Evolutionary conservation across 2,888 invertebrate species (phyloP).

Genomic region (Melanchra persicariae): DNA sequence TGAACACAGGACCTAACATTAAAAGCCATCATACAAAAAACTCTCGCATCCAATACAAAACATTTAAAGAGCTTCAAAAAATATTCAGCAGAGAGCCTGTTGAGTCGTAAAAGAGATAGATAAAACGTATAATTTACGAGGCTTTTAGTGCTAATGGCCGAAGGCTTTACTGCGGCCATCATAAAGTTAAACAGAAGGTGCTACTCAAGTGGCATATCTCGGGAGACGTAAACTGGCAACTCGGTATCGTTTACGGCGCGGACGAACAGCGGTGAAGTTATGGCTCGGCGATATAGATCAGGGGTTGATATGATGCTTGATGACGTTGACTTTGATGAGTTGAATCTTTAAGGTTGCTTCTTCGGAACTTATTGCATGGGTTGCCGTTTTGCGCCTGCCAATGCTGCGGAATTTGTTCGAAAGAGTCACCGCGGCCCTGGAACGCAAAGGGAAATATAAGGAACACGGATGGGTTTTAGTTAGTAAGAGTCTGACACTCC

Average conservation of each 20-base stretch:
- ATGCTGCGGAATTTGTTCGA: no score
- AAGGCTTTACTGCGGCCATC: conserved; percentile 79
- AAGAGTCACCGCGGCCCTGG: no score
- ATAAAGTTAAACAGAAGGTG: conserved; percentile 75
- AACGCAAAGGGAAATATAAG: no score
- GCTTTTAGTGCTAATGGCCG: conserved; percentile 81
- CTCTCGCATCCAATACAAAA: conserved; percentile 44
- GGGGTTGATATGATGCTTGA: conserved; percentile 20
- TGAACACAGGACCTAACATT: no score
- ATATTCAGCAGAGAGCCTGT: conserved; percentile 57
- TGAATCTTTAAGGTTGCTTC: not conserved
- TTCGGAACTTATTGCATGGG: not conserved
- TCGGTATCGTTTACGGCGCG: conserved; percentile 45
- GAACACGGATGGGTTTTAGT: no score
- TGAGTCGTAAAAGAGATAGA: conserved; percentile 72
- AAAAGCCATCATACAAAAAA: conserved; percentile 13
- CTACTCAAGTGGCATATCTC: conserved; percentile 71
- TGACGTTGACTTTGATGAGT: conserved; percentile 14
- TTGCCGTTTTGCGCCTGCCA: no score
- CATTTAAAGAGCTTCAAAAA: conserved; percentile 68
- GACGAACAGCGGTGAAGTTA: conserved; percentile 26
- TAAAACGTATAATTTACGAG: conserved; percentile 82
- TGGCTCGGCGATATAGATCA: conserved; percentile 34
- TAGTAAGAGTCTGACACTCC: no score
- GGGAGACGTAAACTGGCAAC: conserved; percentile 58